phyloP scores from a whole-genome alignment of 2,113 vertebrate genomes.

The Glaucidium brasilianum region DNA sequence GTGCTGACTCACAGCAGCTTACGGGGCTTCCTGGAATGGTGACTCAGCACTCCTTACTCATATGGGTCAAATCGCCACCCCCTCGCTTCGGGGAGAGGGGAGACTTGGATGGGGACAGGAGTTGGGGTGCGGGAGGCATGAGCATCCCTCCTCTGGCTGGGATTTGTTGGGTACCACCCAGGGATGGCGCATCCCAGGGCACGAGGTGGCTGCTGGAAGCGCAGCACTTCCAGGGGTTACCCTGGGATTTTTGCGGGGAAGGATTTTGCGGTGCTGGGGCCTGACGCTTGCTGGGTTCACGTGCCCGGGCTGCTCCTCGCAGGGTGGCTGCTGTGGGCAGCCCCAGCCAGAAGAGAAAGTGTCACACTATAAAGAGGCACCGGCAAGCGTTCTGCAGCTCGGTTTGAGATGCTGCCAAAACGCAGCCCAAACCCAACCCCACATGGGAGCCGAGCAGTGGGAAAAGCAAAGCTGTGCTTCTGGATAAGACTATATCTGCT shows the following conservation, averaged over 20 bases:
- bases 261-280: background rate
- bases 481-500: background rate
- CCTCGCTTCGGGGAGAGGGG: background rate
- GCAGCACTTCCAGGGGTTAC: accelerated
- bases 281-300: accelerated
- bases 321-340: background rate
- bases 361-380: background rate
- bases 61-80: background rate
- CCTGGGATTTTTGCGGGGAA: background rate
- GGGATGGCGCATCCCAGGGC: accelerated
- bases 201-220: accelerated
- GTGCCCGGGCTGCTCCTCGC: accelerated
- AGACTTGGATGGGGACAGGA: accelerated
- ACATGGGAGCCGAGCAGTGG: accelerated
- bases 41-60: conserved; percentile 59
- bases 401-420: conserved; percentile 8
- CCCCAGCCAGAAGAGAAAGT: background rate
- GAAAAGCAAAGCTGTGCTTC: background rate
- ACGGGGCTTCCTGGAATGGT: conserved; percentile 30
- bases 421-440: background rate
- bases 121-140: accelerated
- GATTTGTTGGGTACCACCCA: accelerated
- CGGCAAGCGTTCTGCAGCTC: accelerated
- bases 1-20: background rate
- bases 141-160: background rate